Percentiles rank a stretch among this genome's conserved stretches.
Evolutionary conservation across 2,888 invertebrate species (phyloP).

Genomic region (Axea sp.): DNA sequence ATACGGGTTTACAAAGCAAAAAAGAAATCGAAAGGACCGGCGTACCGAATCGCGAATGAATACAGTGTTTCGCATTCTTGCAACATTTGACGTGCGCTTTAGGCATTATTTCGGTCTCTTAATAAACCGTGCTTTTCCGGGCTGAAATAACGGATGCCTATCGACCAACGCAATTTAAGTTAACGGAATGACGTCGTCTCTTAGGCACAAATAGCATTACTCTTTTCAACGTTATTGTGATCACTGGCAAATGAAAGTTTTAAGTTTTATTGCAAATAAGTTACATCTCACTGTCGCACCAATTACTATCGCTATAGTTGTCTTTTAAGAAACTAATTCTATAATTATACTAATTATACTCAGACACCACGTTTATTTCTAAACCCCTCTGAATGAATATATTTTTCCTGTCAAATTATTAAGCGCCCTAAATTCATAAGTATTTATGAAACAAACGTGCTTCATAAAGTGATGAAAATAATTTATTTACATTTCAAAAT

Average conservation of each 20-base stretch:
- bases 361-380: no score
- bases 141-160: conserved; percentile 30
- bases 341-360: no score
- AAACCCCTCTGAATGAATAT: no score
- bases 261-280: conserved; percentile 18
- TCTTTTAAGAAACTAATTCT: conserved; percentile 17
- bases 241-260: conserved; percentile 15
- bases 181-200: conserved; percentile 38
- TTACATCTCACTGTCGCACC: conserved; percentile 36
- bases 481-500: no score
- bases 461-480: no score
- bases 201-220: conserved; percentile 30
- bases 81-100: no score
- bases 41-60: conserved; percentile 21
- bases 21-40: conserved; percentile 7
- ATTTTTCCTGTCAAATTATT: no score
- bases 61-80: neutral
- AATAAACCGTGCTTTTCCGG: conserved; percentile 40
- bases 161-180: conserved; percentile 36
- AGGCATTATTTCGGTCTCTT: conserved; percentile 43
- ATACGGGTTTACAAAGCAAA: conserved; percentile 16
- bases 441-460: no score
- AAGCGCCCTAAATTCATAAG: no score
- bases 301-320: conserved; percentile 12
- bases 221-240: conserved; percentile 35